A percentile compares a stretch with the other conserved stretches of the same genome.
Conservation (phyloP, 2,797 vertebrate genomes). For the Apodemus agrarius region DNA sequence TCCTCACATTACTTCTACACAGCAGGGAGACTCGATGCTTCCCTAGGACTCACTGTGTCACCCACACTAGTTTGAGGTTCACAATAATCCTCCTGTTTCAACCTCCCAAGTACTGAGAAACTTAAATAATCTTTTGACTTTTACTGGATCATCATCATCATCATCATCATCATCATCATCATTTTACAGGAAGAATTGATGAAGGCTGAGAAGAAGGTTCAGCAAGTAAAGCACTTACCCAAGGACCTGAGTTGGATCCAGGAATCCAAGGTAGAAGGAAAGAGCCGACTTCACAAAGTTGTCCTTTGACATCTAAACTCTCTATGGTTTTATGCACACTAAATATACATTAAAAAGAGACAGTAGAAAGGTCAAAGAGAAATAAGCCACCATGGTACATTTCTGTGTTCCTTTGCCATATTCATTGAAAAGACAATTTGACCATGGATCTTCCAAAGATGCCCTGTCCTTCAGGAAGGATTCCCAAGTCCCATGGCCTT, state of each 20-base stretch:
- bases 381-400: background rate
- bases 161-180: background rate
- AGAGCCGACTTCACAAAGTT: background rate
- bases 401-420: background rate
- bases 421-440: background rate
- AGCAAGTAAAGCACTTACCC: background rate
- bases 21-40: background rate
- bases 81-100: background rate
- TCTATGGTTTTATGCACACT: background rate
- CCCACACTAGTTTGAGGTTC: background rate
- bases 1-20: background rate
- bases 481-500: background rate
- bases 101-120: background rate
- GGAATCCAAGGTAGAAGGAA: background rate
- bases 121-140: background rate
- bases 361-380: background rate
- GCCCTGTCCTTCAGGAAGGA: background rate
- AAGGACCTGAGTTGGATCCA: background rate
- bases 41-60: background rate
- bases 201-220: background rate
- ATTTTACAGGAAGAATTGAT: background rate
- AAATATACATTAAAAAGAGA: background rate
- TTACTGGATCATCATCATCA: background rate
- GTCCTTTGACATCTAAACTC: background rate
- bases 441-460: background rate